phyloP scores from a whole-genome alignment of 2,113 vertebrate species.

The Notarius lentiginosus region DNA sequence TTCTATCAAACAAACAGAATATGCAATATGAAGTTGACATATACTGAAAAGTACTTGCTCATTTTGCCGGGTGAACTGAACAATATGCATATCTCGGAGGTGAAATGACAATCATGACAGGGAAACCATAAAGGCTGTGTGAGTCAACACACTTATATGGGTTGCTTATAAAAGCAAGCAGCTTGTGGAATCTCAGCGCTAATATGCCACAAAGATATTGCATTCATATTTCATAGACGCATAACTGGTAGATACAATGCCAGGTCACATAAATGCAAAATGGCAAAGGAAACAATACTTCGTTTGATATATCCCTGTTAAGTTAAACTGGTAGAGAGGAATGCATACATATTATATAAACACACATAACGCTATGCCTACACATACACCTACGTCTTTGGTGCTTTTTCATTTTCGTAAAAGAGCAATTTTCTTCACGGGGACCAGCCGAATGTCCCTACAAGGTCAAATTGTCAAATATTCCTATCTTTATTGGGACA shows the following conservation, averaged over 20 bases:
- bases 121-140: background rate
- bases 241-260: background rate
- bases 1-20: background rate
- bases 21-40: background rate
- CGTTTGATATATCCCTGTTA: background rate
- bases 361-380: background rate
- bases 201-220: background rate
- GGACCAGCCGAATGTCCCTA: background rate
- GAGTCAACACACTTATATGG: background rate
- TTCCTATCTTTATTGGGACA: background rate
- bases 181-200: background rate
- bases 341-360: background rate
- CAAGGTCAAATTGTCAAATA: background rate
- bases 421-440: background rate
- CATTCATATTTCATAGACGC: background rate
- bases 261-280: background rate
- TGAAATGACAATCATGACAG: background rate
- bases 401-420: background rate
- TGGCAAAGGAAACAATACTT: background rate
- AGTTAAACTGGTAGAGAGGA: background rate
- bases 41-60: background rate
- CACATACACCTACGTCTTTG: background rate
- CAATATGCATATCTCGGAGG: background rate
- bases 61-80: background rate
- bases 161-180: background rate